Base-by-base conservation (phyloP, 2,888 invertebrate genomes). In the Tetragonisca angustula region DNA sequence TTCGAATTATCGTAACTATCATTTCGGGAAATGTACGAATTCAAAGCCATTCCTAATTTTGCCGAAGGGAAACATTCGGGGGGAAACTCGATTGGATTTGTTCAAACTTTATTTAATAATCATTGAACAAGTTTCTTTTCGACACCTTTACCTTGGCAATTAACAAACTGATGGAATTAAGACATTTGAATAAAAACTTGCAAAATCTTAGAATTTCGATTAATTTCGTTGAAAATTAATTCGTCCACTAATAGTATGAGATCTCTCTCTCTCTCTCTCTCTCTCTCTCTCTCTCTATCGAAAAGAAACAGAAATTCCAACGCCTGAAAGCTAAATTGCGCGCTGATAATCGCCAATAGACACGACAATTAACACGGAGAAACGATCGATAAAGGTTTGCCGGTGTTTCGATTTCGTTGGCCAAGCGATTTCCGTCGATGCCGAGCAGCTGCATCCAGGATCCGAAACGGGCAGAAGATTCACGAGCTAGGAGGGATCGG, bases 401-500 rank as follows among this genome's bases (percentile, higher is more conserved):
- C 61, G 43, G 75, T 78, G 77, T 83, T 76, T 78, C 79, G 78
- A 67, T 43, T 9, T 43, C 70, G 74, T 27, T 43, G 64, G 72
- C 69, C 43, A 11, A 61, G 36, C 65, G 65, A 78, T 82, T 82
- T 73, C 32, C 71, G 59, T 79, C 79, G 69, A 76, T 76, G 21
- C 49, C 52, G 4, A 64, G 43, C 74, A 74, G 74, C 54, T 67
- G 74, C 65, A 56, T 56, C 54, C 73, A 36, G 24, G 36, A 52
- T 49, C 64, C 62, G 21, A 56, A 68, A 54, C 36, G 32, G 43
- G 67, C 15, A 17, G 54, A 61, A 69, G 71, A 75, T 83, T 70
- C 80, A 77, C 76, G 59, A 64, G 68, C 80, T 75, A 85, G 43
- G 72, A 76, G 73, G n/a, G 71, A 78, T 43, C 81, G 75, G 79